Conservation (phyloP, 1,140 invertebrate genomes). For the Zaprionus capensis region DNA sequence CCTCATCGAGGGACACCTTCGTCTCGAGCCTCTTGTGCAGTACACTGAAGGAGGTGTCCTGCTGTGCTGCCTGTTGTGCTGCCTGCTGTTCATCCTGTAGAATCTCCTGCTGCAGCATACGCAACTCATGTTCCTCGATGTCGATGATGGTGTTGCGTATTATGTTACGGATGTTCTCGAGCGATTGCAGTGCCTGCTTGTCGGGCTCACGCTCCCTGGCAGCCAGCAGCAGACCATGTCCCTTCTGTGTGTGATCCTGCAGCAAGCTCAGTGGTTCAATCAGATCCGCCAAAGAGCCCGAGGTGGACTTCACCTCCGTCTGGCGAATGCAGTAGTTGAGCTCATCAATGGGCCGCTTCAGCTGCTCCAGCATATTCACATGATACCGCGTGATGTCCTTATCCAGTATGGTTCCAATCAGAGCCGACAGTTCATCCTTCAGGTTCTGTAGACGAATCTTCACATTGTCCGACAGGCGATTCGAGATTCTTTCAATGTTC, state of each 20-base stretch:
- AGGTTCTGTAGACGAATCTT: conserved; percentile 61
- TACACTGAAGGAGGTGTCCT: conserved; percentile 72
- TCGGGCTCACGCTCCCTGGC: conserved; percentile 50
- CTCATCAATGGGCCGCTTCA: conserved; percentile 79
- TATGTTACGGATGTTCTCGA: conserved; percentile 68
- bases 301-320: conserved; percentile 77
- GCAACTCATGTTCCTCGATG: conserved; percentile 79
- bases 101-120: conserved; percentile 76
- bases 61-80: conserved; percentile 34
- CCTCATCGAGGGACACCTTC: conserved; percentile 71
- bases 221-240: conserved; percentile 60
- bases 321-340: conserved; percentile 83
- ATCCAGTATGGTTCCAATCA: conserved; percentile 77
- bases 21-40: conserved; percentile 70
- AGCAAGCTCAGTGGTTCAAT: conserved; percentile 79
- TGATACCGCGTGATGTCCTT: conserved; percentile 74
- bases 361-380: conserved; percentile 66
- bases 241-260: conserved; percentile 67
- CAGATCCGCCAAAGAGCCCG: conserved; percentile 76
- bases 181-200: conserved; percentile 52
- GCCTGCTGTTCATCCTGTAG: conserved; percentile 67
- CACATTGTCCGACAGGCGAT: conserved; percentile 57
- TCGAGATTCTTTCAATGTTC: conserved; percentile 73
- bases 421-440: conserved; percentile 72
- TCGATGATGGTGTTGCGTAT: conserved; percentile 75